These are phyloP conservation scores for Dicyrtoma fusca DNA, from an alignment of 2,888 invertebrate species.

Conservation along the genomic window DNA sequence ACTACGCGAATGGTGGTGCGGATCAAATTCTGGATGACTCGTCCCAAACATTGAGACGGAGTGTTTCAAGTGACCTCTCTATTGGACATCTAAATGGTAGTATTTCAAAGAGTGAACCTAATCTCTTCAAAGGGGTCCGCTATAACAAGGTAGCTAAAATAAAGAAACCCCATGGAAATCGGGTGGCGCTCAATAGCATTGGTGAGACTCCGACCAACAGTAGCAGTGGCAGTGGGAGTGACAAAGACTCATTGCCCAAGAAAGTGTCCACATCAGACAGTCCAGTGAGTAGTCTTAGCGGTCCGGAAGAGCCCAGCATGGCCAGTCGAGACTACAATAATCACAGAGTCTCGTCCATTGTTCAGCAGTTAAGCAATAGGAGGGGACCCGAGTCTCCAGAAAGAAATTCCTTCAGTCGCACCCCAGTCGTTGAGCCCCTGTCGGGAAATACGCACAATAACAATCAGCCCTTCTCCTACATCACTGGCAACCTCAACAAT, in stretches of 20 bases:
- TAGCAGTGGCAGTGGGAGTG: conserved; percentile 27
- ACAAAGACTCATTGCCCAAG: conserved; percentile 26
- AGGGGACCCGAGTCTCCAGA: conserved; percentile 63
- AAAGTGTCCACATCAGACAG: conserved; percentile 38
- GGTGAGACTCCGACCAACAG: conserved; percentile 38
- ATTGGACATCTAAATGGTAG: conserved; percentile 22
- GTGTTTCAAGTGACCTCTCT: conserved; percentile 33
- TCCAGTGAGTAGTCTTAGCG: conserved; percentile 41
- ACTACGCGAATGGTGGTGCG: background rate
- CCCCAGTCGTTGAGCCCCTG: conserved; percentile 35
- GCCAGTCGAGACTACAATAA: conserved; percentile 24
- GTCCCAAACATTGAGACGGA: background rate
- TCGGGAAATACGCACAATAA: conserved; percentile 69
- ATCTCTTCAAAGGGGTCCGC: conserved; percentile 26
- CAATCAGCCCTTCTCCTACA: conserved; percentile 82
- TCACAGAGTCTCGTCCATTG: conserved; percentile 62
- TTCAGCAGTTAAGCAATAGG: conserved; percentile 68
- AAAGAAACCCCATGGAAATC: conserved; percentile 29
- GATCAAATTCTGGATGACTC: background rate
- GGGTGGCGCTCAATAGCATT: conserved; percentile 37
- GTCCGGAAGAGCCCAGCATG: conserved; percentile 35
- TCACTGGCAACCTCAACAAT: conserved; percentile 57
- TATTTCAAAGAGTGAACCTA: conserved; percentile 31
- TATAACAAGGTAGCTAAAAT: conserved; percentile 35
- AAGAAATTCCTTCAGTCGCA: conserved; percentile 5